These are phyloP conservation scores for Cyphomyrus plagiostoma DNA, from an alignment of 2,113 vertebrate species.

Conservation along the genomic window DNA sequence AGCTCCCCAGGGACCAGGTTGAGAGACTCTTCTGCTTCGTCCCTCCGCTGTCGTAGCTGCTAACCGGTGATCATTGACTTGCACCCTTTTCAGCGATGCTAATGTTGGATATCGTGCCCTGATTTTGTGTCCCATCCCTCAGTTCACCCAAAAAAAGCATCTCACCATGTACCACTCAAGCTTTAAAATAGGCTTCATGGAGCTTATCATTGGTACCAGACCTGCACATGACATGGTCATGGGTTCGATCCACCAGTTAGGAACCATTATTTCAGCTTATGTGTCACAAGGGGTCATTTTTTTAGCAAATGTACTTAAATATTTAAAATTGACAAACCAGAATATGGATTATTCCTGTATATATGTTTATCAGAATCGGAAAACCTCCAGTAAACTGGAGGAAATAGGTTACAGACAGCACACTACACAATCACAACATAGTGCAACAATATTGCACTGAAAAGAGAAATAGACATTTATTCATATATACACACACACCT, in stretches of 20 bases:
- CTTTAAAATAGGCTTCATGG: not conserved
- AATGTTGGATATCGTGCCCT: not conserved
- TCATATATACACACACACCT: no score
- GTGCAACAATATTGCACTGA: not conserved
- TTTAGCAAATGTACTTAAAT: not conserved
- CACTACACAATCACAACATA: not conserved
- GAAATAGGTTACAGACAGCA: not conserved
- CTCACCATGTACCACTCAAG: not conserved
- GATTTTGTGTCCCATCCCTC: not conserved
- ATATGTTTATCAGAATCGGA: not conserved
- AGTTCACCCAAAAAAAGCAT: not conserved
- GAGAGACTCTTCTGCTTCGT: not conserved
- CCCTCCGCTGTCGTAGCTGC: not conserved
- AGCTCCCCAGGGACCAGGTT: not conserved
- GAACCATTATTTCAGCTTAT: not conserved
- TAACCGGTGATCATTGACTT: not conserved
- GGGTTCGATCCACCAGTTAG: not conserved
- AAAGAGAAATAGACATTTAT: not conserved
- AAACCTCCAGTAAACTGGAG: no score
- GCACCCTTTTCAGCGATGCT: not conserved
- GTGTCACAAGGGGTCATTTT: not conserved
- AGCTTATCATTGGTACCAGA: not conserved
- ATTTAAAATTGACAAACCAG: not conserved
- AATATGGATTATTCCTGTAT: not conserved
- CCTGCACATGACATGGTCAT: not conserved